Evolutionary conservation across 2,797 vertebrate genomes (phyloP).

Genomic region (Phaenicophaeus curvirostris): DNA sequence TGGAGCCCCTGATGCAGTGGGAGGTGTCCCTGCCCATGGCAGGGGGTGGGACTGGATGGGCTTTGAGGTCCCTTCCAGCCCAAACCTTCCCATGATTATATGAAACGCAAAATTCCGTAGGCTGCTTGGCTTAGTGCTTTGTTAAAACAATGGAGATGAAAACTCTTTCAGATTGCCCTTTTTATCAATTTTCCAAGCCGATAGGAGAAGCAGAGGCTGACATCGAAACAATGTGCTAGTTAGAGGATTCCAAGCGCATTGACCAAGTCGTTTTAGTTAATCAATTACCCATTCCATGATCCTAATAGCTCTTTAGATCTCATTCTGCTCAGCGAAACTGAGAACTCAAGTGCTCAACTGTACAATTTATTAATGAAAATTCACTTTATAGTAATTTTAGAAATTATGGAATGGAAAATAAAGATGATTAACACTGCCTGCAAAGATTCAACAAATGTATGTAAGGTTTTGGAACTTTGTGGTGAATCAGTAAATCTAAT

Average conservation of each 20-base stretch:
- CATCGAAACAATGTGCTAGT: not conserved
- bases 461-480: not conserved
- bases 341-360: not conserved
- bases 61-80: no score
- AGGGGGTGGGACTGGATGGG: no score
- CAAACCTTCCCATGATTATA: no score
- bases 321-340: not conserved
- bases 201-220: not conserved
- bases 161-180: not conserved
- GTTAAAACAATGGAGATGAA: not conserved
- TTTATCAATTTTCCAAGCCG: not conserved
- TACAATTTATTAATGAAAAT: conserved; percentile 43
- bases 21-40: no score
- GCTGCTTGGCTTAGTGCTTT: not conserved
- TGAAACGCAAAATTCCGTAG: not conserved
- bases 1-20: no score
- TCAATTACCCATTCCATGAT: conserved; percentile 47
- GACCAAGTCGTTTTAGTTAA: conserved; percentile 36
- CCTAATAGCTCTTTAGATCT: conserved; percentile 41
- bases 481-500: conserved; percentile 46
- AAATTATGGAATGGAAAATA: conserved; percentile 56
- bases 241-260: not conserved
- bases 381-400: not conserved
- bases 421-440: conserved; percentile 45
- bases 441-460: conserved; percentile 15